Percentiles rank a stretch among this genome's conserved stretches.
Conservation (phyloP, 92 coral and sea anemone genomes). For the Heteractis magnifica region DNA sequence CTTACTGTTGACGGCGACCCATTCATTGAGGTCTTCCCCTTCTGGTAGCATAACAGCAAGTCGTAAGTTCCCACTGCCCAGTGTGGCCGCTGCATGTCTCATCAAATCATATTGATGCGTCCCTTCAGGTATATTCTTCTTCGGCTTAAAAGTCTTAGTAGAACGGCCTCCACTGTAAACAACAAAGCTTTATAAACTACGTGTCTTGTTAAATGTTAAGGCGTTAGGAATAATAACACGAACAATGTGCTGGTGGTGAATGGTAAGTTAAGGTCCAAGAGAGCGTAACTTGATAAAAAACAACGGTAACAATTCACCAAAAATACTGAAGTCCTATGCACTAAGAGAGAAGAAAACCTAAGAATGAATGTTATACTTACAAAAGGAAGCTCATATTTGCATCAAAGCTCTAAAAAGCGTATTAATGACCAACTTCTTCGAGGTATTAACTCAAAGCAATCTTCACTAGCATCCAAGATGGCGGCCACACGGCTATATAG, state of each 20-base stretch:
- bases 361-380: conserved; percentile 64
- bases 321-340: neutral
- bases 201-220: neutral
- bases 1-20: conserved; percentile 99
- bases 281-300: conserved; percentile 14
- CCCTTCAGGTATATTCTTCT: conserved; percentile 98
- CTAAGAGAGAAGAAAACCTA: neutral
- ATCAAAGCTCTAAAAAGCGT: conserved; percentile 30
- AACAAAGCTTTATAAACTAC: conserved; percentile 17
- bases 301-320: conserved; percentile 13
- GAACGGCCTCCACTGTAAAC: conserved; percentile 90
- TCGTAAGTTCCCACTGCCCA: conserved; percentile 96
- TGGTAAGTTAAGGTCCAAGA: neutral
- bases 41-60: conserved; percentile 96
- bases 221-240: neutral
- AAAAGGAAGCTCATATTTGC: conserved; percentile 97
- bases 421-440: conserved; percentile 19
- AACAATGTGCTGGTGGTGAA: neutral
- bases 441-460: neutral
- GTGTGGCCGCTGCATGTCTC: conserved; percentile 99
- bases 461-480: conserved; percentile 32
- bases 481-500: conserved; percentile 38
- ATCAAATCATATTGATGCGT: conserved; percentile 97
- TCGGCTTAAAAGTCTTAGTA: conserved; percentile 97
- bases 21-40: conserved; percentile 99